Conservation (phyloP, 2,888 invertebrate species). For the Aproaerema taeniolella region DNA sequence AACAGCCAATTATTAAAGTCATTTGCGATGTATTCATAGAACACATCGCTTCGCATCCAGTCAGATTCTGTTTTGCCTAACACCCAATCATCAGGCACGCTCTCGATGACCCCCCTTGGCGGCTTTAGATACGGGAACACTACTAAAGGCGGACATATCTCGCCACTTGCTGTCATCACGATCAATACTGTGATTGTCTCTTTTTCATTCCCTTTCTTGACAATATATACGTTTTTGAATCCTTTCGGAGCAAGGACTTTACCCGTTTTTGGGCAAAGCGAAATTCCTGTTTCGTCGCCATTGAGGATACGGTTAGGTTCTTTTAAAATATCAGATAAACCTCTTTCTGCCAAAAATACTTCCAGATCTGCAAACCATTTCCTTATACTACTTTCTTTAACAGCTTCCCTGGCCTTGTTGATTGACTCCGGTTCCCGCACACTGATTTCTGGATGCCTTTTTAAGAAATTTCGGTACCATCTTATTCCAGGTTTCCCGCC, state of each 20-base stretch:
- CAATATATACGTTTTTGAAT: too few species aligned
- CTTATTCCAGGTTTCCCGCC: conserved; percentile 13
- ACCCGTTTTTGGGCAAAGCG: conserved; percentile 15
- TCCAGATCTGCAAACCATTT: conserved; percentile 3
- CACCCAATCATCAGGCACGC: conserved; percentile 25
- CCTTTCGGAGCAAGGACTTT: conserved; percentile 24
- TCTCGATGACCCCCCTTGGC: conserved; percentile 17
- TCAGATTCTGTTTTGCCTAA: conserved; percentile 22
- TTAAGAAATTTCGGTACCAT: conserved; percentile 15
- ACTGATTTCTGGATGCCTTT: conserved; percentile 13
- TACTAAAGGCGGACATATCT: conserved; percentile 21
- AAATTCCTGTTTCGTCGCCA: conserved; percentile 23
- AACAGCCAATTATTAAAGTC: conserved; percentile 25
- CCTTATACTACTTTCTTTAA: conserved; percentile 5
- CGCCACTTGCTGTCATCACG: conserved; percentile 24
- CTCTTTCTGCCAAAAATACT: neutral
- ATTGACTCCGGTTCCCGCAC: conserved; percentile 10
- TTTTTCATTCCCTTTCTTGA: conserved; percentile 26
- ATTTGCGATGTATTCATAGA: conserved; percentile 29
- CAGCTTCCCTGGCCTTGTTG: conserved; percentile 11
- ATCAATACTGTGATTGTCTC: conserved; percentile 30
- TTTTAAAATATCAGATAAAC: neutral
- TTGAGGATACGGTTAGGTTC: conserved; percentile 12
- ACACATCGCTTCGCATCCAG: conserved; percentile 24
- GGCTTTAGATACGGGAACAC: conserved; percentile 24